A percentile compares a stretch with the other conserved stretches of the same genome.
Conservation (phyloP, 2,888 invertebrate species). For the Myopa tessellatipennis region DNA sequence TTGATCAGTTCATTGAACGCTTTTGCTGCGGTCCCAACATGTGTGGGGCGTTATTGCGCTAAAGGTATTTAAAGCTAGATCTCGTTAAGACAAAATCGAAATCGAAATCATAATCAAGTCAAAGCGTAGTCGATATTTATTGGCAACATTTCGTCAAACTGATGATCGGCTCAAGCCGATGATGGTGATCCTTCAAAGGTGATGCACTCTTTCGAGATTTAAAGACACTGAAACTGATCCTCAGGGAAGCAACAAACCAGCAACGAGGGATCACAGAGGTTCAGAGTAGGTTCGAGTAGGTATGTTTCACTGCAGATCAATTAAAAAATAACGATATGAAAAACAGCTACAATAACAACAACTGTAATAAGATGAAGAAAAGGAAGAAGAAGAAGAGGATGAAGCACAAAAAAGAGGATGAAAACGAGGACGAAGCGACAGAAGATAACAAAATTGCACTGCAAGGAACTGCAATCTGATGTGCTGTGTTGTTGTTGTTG, state of each 20-base stretch:
- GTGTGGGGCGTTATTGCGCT: slow-evolving; percentile 35
- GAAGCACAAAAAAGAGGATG: no score
- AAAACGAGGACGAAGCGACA: slow-evolving; percentile 49
- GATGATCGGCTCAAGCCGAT: slow-evolving; percentile 18
- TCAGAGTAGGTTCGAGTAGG: not conserved
- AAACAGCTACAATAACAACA: slow-evolving; percentile 2
- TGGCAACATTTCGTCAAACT: slow-evolving; percentile 35
- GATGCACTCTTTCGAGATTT: no score
- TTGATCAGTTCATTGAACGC: slow-evolving; percentile 27
- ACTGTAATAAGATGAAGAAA: not conserved
- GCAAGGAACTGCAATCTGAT: slow-evolving; percentile 27
- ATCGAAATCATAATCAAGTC: slow-evolving; percentile 19
- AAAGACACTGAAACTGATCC: slow-evolving; percentile 2
- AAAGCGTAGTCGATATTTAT: slow-evolving; percentile 22
- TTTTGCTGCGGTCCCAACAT: not conserved
- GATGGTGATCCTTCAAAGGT: no score
- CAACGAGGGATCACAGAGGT: not conserved
- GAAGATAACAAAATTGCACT: slow-evolving; percentile 11
- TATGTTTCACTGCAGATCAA: slow-evolving; percentile 57
- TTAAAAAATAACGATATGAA: slow-evolving; percentile 66
- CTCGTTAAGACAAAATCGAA: slow-evolving; percentile 38
- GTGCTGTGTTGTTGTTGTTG: slow-evolving; percentile 17
- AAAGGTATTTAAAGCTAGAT: slow-evolving; percentile 36
- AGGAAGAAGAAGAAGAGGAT: not conserved
- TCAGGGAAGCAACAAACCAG: slow-evolving; percentile 7